These are phyloP conservation scores for Aspidiotus destructor DNA, from an alignment of 2,888 invertebrate genomes.

Conservation along the genomic window DNA sequence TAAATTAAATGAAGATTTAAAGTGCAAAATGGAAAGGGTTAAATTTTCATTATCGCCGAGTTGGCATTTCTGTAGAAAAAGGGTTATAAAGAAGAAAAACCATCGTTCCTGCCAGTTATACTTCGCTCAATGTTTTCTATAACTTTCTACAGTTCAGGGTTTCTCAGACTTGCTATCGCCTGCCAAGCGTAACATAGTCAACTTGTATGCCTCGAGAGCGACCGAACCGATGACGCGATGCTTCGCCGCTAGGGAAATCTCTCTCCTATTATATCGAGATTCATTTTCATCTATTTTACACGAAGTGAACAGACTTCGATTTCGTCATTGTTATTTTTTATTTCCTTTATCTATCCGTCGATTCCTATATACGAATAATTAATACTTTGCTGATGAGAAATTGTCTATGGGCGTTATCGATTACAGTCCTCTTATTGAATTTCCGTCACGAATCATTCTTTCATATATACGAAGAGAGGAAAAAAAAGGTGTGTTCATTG, in stretches of 20 bases:
- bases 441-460: background rate
- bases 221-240: background rate
- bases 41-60: slow-evolving; percentile 33
- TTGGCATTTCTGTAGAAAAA: slow-evolving; percentile 32
- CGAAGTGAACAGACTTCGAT: background rate
- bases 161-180: slow-evolving; percentile 9
- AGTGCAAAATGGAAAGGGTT: slow-evolving; percentile 32
- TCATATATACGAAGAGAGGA: too few species aligned
- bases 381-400: background rate
- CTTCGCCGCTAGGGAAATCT: background rate
- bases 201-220: background rate
- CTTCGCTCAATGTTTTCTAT: slow-evolving; percentile 32
- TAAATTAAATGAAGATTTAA: slow-evolving; percentile 33
- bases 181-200: background rate
- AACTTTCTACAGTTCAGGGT: slow-evolving; percentile 25
- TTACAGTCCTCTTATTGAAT: background rate
- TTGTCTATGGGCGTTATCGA: slow-evolving; percentile 1
- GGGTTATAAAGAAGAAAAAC: slow-evolving; percentile 32
- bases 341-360: background rate
- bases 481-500: too few species aligned
- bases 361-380: background rate
- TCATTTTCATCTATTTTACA: too few species aligned
- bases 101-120: slow-evolving; percentile 31
- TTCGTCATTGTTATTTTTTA: background rate
- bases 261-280: too few species aligned